These are phyloP conservation scores for Lacerta agilis DNA, from an alignment of 2,797 vertebrate genomes.

Conservation along the genomic window DNA sequence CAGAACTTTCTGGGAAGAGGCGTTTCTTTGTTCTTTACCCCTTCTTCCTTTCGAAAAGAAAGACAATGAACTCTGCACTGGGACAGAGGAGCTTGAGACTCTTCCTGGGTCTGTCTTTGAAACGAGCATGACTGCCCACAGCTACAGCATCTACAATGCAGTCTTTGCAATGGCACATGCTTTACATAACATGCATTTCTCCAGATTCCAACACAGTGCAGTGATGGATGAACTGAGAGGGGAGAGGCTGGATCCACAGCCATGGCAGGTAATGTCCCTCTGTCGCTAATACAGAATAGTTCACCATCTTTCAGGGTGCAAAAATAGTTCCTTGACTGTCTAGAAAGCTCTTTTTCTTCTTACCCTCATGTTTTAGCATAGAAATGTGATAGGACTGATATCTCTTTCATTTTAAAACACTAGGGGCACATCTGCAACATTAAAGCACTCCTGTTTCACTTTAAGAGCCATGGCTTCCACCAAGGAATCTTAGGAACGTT, in stretches of 20 bases:
- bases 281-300: background rate
- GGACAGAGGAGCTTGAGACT: background rate
- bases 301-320: too few species aligned
- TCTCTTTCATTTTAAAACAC: too few species aligned
- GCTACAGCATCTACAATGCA: too few species aligned
- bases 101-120: background rate
- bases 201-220: background rate
- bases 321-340: too few species aligned
- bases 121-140: too few species aligned
- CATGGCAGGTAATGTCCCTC: background rate
- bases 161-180: background rate
- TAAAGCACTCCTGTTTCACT: too few species aligned
- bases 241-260: background rate
- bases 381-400: too few species aligned
- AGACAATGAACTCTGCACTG: background rate
- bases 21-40: background rate
- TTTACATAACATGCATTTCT: background rate
- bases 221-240: background rate
- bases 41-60: background rate
- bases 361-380: too few species aligned
- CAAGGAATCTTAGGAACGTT: too few species aligned
- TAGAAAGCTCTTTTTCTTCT: too few species aligned
- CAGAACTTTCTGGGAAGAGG: background rate
- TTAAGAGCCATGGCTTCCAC: too few species aligned
- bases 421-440: too few species aligned